Evolutionary conservation across 2,888 invertebrate genomes (phyloP), one percentile per base, ranked within the genome.

Genomic region (Mimachlamys varia): DNA sequence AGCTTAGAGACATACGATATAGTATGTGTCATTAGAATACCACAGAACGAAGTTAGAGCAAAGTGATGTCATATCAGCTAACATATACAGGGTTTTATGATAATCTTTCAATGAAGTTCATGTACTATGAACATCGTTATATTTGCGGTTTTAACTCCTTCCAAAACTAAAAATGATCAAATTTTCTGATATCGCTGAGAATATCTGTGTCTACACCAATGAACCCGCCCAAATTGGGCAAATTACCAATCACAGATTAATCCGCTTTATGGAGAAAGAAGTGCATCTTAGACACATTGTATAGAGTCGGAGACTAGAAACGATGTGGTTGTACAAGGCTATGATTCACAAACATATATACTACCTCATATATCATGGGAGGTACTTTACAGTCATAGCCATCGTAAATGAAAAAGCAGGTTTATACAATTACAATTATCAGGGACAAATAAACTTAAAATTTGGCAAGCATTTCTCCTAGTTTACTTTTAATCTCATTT

Each of bases 201-300:
- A 1, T 76, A 15, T 33, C 0, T 44, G 5, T n/a, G 19, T 33
- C 76, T 76, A 13, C 27, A 33, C 76, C 10, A 76, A 76, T 33
- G 76, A 76, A 1, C 12, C 76, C 76, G 33, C 76, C 76, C 76
- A 76, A 76, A 76, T 76, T 76, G 27, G 76, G 76, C 76, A 76
- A 33, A 13, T 7, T 76, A 12, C 76, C 76, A 76, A 76, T 76
- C 17, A 17, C 33, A 76, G 27, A 76, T 76, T 76, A 76, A 27
- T 33, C 22, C 33, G 33, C 76, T 76, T 33, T 27, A 27, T 76
- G 27, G 27, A 33, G 33, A 76, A 76, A 4, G 12, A 76, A 76
- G 27, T 76, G 33, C 27, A 33, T 76, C 27, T 76, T 76, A 12
- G 0, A 33, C 33, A 76, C 2, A 76, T 76, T 76, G 10, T n/a